Conservation (phyloP, 2,888 invertebrate genomes). For the Apamea monoglypha region DNA sequence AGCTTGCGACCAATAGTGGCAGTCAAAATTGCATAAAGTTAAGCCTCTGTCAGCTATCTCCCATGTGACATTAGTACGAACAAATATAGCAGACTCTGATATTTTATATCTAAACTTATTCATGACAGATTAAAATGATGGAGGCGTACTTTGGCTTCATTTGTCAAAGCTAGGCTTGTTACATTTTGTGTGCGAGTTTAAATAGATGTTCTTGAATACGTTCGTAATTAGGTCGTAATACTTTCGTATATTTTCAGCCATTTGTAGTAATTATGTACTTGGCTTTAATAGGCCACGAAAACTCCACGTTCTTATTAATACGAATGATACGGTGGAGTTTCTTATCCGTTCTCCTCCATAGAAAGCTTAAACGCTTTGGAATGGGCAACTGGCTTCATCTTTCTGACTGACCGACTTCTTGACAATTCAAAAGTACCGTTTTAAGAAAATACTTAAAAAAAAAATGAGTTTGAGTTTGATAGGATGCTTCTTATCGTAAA, state of each 20-base stretch:
- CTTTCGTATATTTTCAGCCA: constrained; percentile 24
- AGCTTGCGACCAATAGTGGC: neutral
- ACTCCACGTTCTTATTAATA: neutral
- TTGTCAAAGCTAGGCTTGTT: constrained; percentile 45
- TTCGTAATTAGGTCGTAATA: constrained; percentile 25
- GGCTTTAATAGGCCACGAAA: neutral
- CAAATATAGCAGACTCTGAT: constrained; percentile 43
- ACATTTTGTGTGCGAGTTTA: constrained; percentile 39
- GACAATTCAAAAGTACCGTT: neutral
- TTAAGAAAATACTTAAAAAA: too few relatives aligned
- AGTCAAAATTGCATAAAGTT: neutral
- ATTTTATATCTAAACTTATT: constrained; percentile 60
- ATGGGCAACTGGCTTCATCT: neutral
- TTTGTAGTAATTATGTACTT: constrained; percentile 20
- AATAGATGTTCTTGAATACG: constrained; percentile 29
- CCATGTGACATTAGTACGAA: constrained; percentile 4
- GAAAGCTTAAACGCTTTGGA: neutral
- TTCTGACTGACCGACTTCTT: neutral
- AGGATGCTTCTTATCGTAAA: too few relatives aligned
- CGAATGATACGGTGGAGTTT: neutral
- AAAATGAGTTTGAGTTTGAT: too few relatives aligned
- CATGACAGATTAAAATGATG: constrained; percentile 48
- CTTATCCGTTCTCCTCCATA: neutral
- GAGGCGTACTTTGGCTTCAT: constrained; percentile 47
- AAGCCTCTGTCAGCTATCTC: constrained; percentile 3